These are phyloP conservation scores for Botia kubotai DNA, from an alignment of 2,797 vertebrate genomes.

Conservation along the genomic window DNA sequence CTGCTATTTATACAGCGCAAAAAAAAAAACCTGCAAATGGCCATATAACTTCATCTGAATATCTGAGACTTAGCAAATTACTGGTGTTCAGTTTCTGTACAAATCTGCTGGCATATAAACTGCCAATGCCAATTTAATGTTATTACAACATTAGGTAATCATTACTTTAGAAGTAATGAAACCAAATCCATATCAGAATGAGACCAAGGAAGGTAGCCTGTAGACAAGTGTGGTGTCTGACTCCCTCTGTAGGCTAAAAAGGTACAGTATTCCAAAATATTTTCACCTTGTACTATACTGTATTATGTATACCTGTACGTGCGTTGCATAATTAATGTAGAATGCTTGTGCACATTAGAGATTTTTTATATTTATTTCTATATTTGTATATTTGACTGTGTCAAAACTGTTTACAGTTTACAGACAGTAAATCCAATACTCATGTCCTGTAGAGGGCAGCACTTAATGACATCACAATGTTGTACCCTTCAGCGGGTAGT, in stretches of 20 bases:
- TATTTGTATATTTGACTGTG: no score
- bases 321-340: not conserved
- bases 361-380: no score
- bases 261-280: not conserved
- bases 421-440: not conserved
- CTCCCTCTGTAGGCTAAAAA: constrained; percentile 5
- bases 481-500: not conserved
- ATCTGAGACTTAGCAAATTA: no score
- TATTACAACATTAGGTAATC: not conserved
- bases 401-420: not conserved
- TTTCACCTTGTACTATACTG: not conserved
- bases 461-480: not conserved
- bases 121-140: not conserved
- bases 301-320: not conserved
- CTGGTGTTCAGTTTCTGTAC: not conserved
- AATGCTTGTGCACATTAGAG: no score
- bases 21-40: no score
- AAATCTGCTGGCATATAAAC: not conserved
- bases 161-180: not conserved
- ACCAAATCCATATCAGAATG: not conserved
- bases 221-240: not conserved
- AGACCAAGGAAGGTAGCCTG: no score
- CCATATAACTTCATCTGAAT: no score
- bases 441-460: constrained; percentile 60
- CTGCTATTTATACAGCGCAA: no score